Conservation (phyloP, 2,888 invertebrate species). For the Ethmia dodecea region DNA sequence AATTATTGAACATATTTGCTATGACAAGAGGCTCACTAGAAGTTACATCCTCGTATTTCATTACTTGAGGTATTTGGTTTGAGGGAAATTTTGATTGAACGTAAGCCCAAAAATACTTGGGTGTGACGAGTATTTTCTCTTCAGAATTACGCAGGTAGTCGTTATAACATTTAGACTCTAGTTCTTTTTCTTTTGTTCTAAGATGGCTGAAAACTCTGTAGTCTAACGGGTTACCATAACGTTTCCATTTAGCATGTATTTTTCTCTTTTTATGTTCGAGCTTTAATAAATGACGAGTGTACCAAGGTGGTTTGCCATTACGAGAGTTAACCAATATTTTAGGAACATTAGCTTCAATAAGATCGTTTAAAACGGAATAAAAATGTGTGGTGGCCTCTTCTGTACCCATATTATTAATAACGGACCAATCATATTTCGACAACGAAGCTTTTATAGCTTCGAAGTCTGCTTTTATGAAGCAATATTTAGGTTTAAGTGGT, state of each 20-base stretch:
- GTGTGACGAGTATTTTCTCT: slow-evolving; percentile 6
- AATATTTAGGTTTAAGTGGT: background rate
- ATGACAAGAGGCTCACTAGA: too few relatives aligned
- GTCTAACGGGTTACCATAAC: slow-evolving; percentile 6
- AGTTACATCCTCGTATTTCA: background rate
- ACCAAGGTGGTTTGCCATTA: slow-evolving; percentile 6
- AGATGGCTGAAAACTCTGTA: slow-evolving; percentile 6
- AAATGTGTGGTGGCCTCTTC: slow-evolving; percentile 5
- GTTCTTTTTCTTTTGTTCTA: slow-evolving; percentile 4
- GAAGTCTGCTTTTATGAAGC: slow-evolving; percentile 6
- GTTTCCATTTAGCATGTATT: slow-evolving; percentile 11
- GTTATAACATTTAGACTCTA: slow-evolving; percentile 6
- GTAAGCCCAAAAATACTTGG: slow-evolving; percentile 4
- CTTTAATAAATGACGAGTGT: slow-evolving; percentile 5
- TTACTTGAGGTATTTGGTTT: background rate
- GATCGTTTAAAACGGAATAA: slow-evolving; percentile 2
- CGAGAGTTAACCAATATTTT: slow-evolving; percentile 1
- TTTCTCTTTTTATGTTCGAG: slow-evolving; percentile 12
- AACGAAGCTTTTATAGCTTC: slow-evolving; percentile 5
- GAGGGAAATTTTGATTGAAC: background rate
- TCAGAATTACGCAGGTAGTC: slow-evolving; percentile 5
- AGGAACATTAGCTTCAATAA: slow-evolving; percentile 7
- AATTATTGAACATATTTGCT: too few relatives aligned
- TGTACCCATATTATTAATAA: background rate
- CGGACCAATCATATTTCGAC: slow-evolving; percentile 3